phyloP scores from a whole-genome alignment of 2,113 vertebrate genomes.

The Mugil cephalus region DNA sequence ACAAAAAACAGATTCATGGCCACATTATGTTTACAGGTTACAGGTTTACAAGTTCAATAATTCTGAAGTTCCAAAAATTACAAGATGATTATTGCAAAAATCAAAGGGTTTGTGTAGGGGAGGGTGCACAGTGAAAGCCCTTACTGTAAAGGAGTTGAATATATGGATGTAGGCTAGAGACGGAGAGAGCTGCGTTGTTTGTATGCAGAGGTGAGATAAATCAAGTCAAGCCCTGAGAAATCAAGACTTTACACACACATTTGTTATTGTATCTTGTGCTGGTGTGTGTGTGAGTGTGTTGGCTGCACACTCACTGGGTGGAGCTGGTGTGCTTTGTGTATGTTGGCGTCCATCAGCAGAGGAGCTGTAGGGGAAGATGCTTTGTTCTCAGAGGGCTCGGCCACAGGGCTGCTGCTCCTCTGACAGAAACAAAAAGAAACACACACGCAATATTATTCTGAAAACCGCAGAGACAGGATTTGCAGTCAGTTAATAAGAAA shows the following conservation, averaged over 20 bases:
- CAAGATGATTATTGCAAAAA: no score
- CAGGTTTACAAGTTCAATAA: no score
- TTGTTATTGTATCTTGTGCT: slow-evolving; percentile 12
- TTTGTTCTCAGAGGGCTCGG: slow-evolving; percentile 19
- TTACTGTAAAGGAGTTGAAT: not conserved
- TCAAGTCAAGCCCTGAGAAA: no score
- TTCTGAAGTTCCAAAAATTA: no score
- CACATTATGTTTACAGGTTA: no score
- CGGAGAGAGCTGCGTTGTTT: not conserved
- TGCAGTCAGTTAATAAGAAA: not conserved
- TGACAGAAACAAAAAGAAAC: slow-evolving; percentile 35
- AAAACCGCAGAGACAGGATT: no score
- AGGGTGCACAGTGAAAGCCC: not conserved
- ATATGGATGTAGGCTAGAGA: not conserved
- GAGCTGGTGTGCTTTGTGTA: slow-evolving; percentile 41
- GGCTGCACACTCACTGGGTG: slow-evolving; percentile 66
- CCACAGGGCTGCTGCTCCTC: slow-evolving; percentile 44
- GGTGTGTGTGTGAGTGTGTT: slow-evolving; percentile 25
- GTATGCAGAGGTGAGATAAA: no score
- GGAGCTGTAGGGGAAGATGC: slow-evolving; percentile 76
- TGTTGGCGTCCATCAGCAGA: slow-evolving; percentile 65
- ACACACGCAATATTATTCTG: slow-evolving; percentile 1
- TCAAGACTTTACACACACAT: not conserved
- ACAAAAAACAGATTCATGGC: no score
- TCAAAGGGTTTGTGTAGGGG: no score